Evolutionary conservation across 2,888 invertebrate species (phyloP), one percentile per base, ranked within the genome.

Genomic region (Apocheima hispidaria): DNA sequence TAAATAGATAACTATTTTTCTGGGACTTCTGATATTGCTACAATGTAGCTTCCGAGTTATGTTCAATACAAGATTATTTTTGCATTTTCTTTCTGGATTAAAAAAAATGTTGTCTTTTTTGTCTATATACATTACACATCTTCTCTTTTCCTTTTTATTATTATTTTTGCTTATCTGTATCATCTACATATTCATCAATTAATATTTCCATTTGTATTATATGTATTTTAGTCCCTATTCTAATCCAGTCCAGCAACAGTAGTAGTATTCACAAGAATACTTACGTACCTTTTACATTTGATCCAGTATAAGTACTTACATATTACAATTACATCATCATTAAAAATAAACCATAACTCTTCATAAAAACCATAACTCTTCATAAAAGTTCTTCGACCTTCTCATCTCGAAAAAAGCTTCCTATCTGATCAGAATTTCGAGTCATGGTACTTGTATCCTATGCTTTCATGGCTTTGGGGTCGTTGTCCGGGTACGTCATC

Each of bases 401-500:
- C 69, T 66, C 69, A 64, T 64, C 62, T 65, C 48, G 51, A 67
- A 71, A 61, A 69, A 72, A 71, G 62, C 63, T 72, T 69, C 68
- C 66, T 72, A 75, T 74, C 69, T 83, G 80, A 78, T 73, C 74
- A 41, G 46, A 61, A 72, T 83, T 85, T 81, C 81, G 71, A 80
- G 71, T 73, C 82, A 83, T 85, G 81, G 78, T 71, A 72, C 73
- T 72, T 75, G 75, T 79, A 82, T 79, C 79, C 78, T 67, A 71
- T 76, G 71, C 70, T 56, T 72, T 74, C 79, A 81, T 84, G 83
- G 81, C 21, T 74, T 66, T 51, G 69, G 69, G 87, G 78, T 86
- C 86, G 81, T 67, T 71, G 85, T 65, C 80, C 89, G 72, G 70
- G 89, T 84, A 84, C 90, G 88, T 88, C 88, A 90, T 84, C 85